phyloP scores from a whole-genome alignment of 2,888 invertebrate genomes.

The Epirrhoe alternata region DNA sequence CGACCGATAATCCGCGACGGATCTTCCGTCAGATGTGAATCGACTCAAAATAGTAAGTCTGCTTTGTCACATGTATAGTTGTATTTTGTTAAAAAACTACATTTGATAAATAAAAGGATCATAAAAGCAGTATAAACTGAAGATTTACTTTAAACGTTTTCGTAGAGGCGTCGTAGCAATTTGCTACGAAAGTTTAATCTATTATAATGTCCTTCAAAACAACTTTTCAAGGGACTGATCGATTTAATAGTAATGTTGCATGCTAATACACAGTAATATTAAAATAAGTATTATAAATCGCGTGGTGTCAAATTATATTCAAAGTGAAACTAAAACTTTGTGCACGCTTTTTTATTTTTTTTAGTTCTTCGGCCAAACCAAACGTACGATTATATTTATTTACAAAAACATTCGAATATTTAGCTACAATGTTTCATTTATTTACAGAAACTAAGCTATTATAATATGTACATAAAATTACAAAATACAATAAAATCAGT shows the following conservation, averaged over 20 bases:
- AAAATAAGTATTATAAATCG: not conserved
- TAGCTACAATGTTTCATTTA: too few species aligned
- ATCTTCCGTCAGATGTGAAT: too few species aligned
- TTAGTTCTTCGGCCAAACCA: not conserved
- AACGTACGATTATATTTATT: not conserved
- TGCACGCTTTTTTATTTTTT: not conserved
- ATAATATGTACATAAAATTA: too few species aligned
- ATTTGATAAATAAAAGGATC: too few species aligned
- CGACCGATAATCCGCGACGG: too few species aligned
- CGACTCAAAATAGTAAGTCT: too few species aligned
- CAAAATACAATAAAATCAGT: too few species aligned
- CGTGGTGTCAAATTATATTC: not conserved
- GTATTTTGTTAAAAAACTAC: too few species aligned
- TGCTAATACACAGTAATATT: not conserved
- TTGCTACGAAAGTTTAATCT: conserved; percentile 9
- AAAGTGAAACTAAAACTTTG: not conserved
- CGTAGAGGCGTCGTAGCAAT: conserved; percentile 11
- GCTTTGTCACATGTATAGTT: too few species aligned
- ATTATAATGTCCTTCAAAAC: not conserved
- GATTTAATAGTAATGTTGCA: not conserved
- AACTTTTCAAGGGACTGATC: not conserved
- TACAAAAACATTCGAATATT: too few species aligned
- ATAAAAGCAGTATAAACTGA: not conserved
- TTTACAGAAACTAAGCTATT: too few species aligned
- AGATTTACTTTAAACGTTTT: not conserved